Conservation (phyloP, 1,140 invertebrate species). For the Eufriesea mexicana region DNA sequence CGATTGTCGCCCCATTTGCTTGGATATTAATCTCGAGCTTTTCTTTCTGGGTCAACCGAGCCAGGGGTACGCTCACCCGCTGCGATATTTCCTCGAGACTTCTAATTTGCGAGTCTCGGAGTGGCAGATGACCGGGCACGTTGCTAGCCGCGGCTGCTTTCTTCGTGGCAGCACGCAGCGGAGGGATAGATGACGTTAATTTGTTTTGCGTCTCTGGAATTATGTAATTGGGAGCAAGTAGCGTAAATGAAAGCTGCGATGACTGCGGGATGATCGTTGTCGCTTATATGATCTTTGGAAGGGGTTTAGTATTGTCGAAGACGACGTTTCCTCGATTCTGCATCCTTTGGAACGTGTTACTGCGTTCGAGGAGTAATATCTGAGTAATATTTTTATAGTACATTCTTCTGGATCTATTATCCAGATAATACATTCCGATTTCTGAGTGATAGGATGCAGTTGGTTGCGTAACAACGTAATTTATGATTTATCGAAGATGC, state of each 20-base stretch:
- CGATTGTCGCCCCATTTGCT: constrained; percentile 52
- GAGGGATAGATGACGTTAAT: neutral
- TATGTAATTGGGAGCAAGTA: neutral
- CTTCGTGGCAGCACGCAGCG: neutral
- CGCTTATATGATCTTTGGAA: no score
- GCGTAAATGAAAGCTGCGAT: neutral
- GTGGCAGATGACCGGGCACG: neutral
- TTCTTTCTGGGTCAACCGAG: constrained; percentile 28
- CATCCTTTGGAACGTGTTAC: no score
- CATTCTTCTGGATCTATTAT: no score
- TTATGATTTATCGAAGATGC: no score
- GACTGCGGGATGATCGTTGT: no score
- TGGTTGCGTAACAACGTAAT: no score
- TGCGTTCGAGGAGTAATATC: no score
- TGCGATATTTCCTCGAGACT: neutral
- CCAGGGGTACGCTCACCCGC: neutral
- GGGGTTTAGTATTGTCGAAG: no score
- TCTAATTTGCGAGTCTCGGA: neutral
- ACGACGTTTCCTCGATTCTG: no score
- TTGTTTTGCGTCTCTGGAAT: neutral
- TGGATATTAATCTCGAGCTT: constrained; percentile 38
- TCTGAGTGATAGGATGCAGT: no score
- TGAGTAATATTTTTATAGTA: no score
- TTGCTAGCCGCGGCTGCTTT: neutral
- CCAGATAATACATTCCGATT: no score